Evolutionary conservation across 2,888 invertebrate species (phyloP).

Genomic region (Drosophila robusta): DNA sequence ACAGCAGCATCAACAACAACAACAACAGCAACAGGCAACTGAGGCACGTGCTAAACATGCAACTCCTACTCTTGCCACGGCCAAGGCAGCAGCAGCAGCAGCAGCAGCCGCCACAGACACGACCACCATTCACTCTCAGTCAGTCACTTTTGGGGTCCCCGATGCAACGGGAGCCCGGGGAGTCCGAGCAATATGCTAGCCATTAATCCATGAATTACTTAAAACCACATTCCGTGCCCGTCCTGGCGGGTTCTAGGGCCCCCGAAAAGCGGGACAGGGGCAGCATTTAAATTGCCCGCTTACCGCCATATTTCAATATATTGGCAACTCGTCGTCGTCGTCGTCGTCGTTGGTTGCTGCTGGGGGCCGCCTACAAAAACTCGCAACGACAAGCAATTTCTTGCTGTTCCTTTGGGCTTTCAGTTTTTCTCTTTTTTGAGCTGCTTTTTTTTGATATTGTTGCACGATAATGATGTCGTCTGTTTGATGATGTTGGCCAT

Average conservation of each 20-base stretch:
- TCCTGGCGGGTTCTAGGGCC: too few species aligned
- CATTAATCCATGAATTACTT: slow-evolving; percentile 81
- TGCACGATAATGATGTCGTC: slow-evolving; percentile 82
- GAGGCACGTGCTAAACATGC: slow-evolving; percentile 82
- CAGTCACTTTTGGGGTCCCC: slow-evolving; percentile 27
- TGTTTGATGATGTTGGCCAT: slow-evolving; percentile 76
- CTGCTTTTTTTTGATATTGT: slow-evolving; percentile 67
- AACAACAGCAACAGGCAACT: slow-evolving; percentile 27
- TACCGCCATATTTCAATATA: slow-evolving; percentile 82
- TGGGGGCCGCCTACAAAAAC: slow-evolving; percentile 71
- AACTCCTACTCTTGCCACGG: slow-evolving; percentile 79
- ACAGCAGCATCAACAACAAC: too few species aligned
- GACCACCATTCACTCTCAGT: slow-evolving; percentile 75
- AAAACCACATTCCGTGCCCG: slow-evolving; percentile 76
- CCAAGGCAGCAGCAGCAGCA: slow-evolving; percentile 39
- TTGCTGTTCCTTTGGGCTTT: slow-evolving; percentile 41
- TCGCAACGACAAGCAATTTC: slow-evolving; percentile 71
- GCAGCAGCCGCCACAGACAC: slow-evolving; percentile 51
- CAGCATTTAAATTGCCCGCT: slow-evolving; percentile 80
- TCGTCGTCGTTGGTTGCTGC: slow-evolving; percentile 22
- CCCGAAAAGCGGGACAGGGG: slow-evolving; percentile 9
- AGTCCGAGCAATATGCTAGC: slow-evolving; percentile 73
- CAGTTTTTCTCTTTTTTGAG: slow-evolving; percentile 13
- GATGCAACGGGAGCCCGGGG: slow-evolving; percentile 15
- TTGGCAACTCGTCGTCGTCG: slow-evolving; percentile 45